Conservation (phyloP, 2,113 vertebrate genomes). For the Syrmaticus mikado region DNA sequence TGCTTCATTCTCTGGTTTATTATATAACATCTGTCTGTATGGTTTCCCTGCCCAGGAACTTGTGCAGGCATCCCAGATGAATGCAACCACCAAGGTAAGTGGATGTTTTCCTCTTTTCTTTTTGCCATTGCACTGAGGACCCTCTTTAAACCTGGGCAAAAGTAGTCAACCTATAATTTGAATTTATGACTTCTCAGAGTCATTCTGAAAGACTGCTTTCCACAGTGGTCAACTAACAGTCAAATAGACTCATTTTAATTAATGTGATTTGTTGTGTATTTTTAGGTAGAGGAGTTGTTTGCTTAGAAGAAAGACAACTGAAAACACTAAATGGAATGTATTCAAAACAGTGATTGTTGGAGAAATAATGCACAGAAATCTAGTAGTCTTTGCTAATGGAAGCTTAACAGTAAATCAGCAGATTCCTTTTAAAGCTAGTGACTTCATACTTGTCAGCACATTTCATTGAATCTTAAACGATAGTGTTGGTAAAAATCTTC, state of each 20-base stretch:
- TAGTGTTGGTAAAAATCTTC: conserved; percentile 40
- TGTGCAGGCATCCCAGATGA: conserved; percentile 1
- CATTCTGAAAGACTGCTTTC: conserved; percentile 14
- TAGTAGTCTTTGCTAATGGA: conserved; percentile 57
- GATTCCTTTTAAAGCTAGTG: conserved; percentile 49
- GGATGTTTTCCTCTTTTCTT: not conserved
- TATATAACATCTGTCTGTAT: not conserved
- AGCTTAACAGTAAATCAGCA: conserved; percentile 67
- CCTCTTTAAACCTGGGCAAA: conserved; percentile 16
- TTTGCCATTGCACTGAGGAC: not conserved
- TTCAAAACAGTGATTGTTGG: conserved; percentile 54
- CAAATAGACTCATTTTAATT: conserved; percentile 66
- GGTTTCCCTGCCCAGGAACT: not conserved
- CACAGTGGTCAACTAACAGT: not conserved
- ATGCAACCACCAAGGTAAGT: not conserved
- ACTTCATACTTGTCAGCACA: conserved; percentile 50
- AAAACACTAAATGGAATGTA: conserved; percentile 40
- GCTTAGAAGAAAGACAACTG: conserved; percentile 24
- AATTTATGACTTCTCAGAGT: conserved; percentile 65
- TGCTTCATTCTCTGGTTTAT: not conserved
- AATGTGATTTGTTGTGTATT: conserved; percentile 63
- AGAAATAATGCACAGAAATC: conserved; percentile 42
- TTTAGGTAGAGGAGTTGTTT: conserved; percentile 55
- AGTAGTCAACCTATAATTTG: conserved; percentile 62
- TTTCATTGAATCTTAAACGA: conserved; percentile 29